Conservation (phyloP, 2,113 vertebrate species). For the Dolichotis patagonum region DNA sequence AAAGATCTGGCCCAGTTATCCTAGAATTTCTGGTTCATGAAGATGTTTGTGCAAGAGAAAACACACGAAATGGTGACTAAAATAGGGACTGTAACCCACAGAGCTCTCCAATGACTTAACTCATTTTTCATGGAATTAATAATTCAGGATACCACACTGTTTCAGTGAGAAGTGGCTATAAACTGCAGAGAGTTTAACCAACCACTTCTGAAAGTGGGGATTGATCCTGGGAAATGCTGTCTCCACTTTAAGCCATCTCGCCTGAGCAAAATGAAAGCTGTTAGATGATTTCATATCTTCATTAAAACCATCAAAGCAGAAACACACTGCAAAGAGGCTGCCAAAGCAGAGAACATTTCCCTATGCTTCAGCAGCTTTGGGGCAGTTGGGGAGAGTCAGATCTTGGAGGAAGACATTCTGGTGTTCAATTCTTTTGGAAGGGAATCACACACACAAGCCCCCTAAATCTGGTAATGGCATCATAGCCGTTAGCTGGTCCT, state of each 20-base stretch:
- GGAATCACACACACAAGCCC: neutral
- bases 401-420: neutral
- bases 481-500: too few relatives aligned
- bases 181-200: conserved; percentile 72
- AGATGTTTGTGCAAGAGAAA: conserved; percentile 20
- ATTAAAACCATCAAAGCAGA: conserved; percentile 80
- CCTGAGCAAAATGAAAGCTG: conserved; percentile 69
- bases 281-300: conserved; percentile 73
- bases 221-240: conserved; percentile 71
- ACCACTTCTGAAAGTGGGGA: conserved; percentile 76
- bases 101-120: conserved; percentile 64
- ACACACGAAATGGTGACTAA: neutral
- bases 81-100: neutral
- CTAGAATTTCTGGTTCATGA: neutral
- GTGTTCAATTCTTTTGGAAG: neutral
- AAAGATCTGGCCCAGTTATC: neutral
- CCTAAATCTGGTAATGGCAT: neutral
- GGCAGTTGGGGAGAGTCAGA: neutral
- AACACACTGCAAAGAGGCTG: conserved; percentile 40
- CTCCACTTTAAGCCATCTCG: conserved; percentile 65
- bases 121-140: conserved; percentile 78
- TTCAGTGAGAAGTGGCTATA: conserved; percentile 68
- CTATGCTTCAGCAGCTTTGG: conserved; percentile 8
- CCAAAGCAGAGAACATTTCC: conserved; percentile 35
- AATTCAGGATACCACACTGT: conserved; percentile 72